phyloP scores from a whole-genome alignment of 1,140 invertebrate genomes.

The Antheraea mylitta region DNA sequence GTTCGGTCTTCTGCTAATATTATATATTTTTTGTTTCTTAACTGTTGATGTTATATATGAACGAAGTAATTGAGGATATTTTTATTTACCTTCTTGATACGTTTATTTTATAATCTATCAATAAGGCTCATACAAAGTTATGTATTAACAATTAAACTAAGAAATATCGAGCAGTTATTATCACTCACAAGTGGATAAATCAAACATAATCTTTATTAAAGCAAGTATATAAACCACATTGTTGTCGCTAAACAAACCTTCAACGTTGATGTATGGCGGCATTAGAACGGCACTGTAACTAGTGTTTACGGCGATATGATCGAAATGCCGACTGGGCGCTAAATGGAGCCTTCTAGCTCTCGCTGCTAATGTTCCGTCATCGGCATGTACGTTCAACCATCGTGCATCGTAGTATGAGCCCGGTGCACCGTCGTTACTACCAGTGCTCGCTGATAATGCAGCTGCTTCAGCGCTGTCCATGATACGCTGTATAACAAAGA shows the following conservation, averaged over 20 bases:
- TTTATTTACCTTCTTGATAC: not conserved
- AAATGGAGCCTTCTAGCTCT: slow-evolving; percentile 84
- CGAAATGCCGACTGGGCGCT: slow-evolving; percentile 87
- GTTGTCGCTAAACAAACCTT: slow-evolving; percentile 77
- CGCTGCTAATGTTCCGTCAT: slow-evolving; percentile 83
- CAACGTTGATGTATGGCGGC: slow-evolving; percentile 90
- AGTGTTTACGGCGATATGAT: slow-evolving; percentile 90
- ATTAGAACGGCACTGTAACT: slow-evolving; percentile 93
- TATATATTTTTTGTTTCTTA: not conserved
- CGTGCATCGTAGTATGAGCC: slow-evolving; percentile 85
- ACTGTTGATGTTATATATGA: no score
- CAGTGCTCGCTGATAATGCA: slow-evolving; percentile 82
- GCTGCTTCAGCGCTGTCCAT: slow-evolving; percentile 93
- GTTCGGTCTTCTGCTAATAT: slow-evolving; percentile 1
- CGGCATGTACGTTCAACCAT: slow-evolving; percentile 85
- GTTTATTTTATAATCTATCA: no score
- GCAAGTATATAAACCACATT: not conserved
- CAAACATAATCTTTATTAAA: slow-evolving; percentile 2
- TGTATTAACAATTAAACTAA: no score
- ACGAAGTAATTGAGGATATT: no score
- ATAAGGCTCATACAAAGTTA: no score
- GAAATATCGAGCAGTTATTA: no score
- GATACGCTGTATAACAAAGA: slow-evolving; percentile 81
- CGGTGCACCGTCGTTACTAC: slow-evolving; percentile 69
- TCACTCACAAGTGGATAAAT: not conserved